Conservation (phyloP, 2,797 vertebrate species). For the Enteromius trimaculatus region DNA sequence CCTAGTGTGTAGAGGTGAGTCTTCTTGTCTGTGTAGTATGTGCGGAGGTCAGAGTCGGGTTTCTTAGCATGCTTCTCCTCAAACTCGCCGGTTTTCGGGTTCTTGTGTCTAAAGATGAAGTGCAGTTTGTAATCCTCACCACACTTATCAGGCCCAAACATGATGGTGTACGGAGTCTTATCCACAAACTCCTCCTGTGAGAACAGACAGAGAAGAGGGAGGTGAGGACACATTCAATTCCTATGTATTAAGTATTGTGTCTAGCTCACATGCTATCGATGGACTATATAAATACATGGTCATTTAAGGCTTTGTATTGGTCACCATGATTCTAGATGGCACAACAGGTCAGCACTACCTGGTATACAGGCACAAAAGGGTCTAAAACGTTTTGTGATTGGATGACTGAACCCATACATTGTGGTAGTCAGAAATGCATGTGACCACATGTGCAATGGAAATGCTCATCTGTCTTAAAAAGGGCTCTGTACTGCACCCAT, state of each 20-base stretch:
- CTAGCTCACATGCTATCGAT: not conserved
- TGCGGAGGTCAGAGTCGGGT: slow-evolving; percentile 89
- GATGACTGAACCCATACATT: not conserved
- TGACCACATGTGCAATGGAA: not conserved
- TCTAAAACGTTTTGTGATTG: not conserved
- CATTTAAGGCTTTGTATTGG: not conserved
- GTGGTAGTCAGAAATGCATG: not conserved
- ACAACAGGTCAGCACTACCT: not conserved
- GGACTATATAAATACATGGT: not conserved
- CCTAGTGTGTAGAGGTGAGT: slow-evolving; percentile 94
- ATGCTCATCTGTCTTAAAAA: not conserved
- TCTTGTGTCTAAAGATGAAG: slow-evolving; percentile 98
- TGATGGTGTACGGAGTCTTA: slow-evolving; percentile 97
- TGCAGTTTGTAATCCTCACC: slow-evolving; percentile 98
- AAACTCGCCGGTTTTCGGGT: slow-evolving; percentile 89
- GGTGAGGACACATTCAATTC: not conserved
- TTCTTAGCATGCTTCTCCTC: slow-evolving; percentile 98
- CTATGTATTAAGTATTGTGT: not conserved
- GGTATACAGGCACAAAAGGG: not conserved
- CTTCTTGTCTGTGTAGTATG: slow-evolving; percentile 96
- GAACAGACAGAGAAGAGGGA: not conserved
- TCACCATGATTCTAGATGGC: not conserved
- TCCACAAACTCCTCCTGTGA: slow-evolving; percentile 92
- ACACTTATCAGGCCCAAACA: slow-evolving; percentile 99
- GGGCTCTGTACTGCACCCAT: not conserved